Base-by-base conservation (phyloP, 2,113 vertebrate genomes). In the Carassius carassius region DNA sequence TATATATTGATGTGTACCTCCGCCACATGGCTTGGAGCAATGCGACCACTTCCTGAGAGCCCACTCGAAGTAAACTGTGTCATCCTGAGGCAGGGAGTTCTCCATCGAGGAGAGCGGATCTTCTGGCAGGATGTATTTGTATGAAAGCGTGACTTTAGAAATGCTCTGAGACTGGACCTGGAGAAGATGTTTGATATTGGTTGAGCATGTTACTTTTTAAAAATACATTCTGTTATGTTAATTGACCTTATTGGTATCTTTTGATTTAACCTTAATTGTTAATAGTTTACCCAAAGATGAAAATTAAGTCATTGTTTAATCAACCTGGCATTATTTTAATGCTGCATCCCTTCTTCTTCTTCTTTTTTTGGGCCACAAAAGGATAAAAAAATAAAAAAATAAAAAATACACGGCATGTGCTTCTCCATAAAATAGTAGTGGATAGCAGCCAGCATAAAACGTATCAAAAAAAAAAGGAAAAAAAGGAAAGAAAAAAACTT, bases 21-120 rank as follows among this genome's bases (percentile, higher is more conserved):
- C 97, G 70, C 98, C 97, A 2, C 98, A 99, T 58, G 96, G 95
- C 89, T 96, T 97, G 86, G 98, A 99, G 88, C 98, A 99, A 54
- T 95, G 95, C 0, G 98, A 97, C 98, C 98, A 99, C 85, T 96
- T 99, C 93, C 97, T 99, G 89, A 99, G 93, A 2, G 97, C 97
- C 98, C 98, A 99, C 87, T 99, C 97, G 0, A 96, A 96, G 12
- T 94, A 93, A 51, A 93, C 84, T 0, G 94, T 90, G 58, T 96
- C 94, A 1, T 96, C 97, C 91, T 96, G 95, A 44, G 98, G 89
- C 83, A 97, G 95, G n/a, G 97, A 99, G 90, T 95, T 96, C 14
- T 97, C 97, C 29, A 98, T 94, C 0, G 96, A 95, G 5, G 92
- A 91, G 86, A 95, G 92, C 0, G 96, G 95, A 74, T 95, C 94